These are phyloP conservation scores for Alosa sapidissima DNA, from an alignment of 2,797 vertebrate genomes.

Conservation along the genomic window DNA sequence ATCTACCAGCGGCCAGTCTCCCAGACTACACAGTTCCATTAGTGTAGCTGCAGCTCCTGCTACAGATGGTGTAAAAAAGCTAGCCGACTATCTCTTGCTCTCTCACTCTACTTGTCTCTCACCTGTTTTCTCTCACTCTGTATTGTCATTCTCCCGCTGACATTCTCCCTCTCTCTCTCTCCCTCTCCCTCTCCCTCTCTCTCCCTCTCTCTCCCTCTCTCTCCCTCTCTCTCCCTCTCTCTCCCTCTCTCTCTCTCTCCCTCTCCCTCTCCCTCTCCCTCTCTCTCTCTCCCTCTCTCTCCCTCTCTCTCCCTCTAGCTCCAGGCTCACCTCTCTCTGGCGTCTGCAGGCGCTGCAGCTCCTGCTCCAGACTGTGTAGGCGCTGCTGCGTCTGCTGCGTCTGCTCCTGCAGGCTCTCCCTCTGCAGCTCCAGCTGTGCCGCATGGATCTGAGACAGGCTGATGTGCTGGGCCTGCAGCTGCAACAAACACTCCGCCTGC, in stretches of 20 bases:
- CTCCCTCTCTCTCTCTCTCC: neutral
- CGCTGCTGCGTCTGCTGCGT: conserved; percentile 76
- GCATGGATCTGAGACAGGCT: conserved; percentile 90
- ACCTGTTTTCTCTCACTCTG: conserved; percentile 62
- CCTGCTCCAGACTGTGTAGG: conserved; percentile 73
- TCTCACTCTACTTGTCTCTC: conserved; percentile 33
- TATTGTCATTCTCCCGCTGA: neutral
- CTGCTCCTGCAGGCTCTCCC: conserved; percentile 79
- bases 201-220: conserved; percentile 54
- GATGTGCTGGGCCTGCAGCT: conserved; percentile 91
- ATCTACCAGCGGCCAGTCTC: too few species aligned
- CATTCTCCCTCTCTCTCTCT: conserved; percentile 54
- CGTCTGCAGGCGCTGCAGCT: conserved; percentile 64
- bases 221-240: conserved; percentile 55
- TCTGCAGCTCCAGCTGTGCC: conserved; percentile 85
- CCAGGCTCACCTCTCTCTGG: conserved; percentile 56
- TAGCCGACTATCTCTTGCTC: neutral
- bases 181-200: conserved; percentile 66
- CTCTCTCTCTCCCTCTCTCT: conserved; percentile 37
- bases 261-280: conserved; percentile 57
- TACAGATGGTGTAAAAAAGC: neutral
- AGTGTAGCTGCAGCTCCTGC: too few species aligned
- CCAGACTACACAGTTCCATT: neutral
- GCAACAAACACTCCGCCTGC: conserved; percentile 86
- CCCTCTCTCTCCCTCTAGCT: too few species aligned